Evolutionary conservation across 64 coral and sea anemone species (phyloP).

Genomic region (Montipora efflorescens): DNA sequence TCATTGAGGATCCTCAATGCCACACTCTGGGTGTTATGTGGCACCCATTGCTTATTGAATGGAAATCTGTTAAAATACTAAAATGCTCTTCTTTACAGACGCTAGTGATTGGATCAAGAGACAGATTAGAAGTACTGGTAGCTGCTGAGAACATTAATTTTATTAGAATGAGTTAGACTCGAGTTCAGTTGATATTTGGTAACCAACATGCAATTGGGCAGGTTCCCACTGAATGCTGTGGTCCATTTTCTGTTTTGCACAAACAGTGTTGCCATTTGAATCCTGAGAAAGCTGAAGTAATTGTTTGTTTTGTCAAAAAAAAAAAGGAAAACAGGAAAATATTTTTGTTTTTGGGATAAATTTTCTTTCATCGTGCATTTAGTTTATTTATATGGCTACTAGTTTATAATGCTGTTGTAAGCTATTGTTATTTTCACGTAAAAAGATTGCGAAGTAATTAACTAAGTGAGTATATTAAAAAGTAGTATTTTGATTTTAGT

Average conservation of each 20-base stretch:
- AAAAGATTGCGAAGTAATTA: no score
- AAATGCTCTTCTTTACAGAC: not conserved
- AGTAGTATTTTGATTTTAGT: no score
- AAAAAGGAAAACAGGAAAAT: no score
- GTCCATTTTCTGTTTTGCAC: not conserved
- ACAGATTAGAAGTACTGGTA: not conserved
- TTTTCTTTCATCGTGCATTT: not conserved
- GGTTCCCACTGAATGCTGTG: not conserved
- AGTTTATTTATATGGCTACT: not conserved
- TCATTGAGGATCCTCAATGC: no score
- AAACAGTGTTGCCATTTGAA: not conserved
- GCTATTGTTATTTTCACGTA: not conserved
- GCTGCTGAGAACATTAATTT: not conserved
- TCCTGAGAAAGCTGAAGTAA: no score
- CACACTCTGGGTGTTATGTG: no score
- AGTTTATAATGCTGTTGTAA: not conserved
- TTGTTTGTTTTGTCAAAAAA: no score
- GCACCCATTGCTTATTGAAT: not conserved
- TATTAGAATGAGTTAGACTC: not conserved
- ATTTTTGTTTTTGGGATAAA: not conserved
- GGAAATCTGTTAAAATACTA: not conserved
- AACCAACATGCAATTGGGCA: not conserved
- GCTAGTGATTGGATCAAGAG: not conserved
- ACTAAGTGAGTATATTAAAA: no score
- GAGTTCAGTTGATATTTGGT: not conserved